phyloP scores from a whole-genome alignment of 2,113 vertebrate genomes.

The Ancistrus triradiatus region DNA sequence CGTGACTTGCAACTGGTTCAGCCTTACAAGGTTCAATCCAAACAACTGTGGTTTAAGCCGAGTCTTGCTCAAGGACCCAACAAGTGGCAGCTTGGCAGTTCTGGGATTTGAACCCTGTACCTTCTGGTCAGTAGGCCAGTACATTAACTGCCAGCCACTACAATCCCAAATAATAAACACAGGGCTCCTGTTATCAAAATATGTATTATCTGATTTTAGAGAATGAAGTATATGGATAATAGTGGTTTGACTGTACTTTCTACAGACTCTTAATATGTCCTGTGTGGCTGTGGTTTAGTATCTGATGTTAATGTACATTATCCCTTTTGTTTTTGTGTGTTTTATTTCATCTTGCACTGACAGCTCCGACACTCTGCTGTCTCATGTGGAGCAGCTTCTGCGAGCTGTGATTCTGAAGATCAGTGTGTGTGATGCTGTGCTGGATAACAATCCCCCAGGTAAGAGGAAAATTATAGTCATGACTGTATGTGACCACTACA shows the following conservation, averaged over 20 bases:
- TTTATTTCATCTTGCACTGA: constrained; percentile 19
- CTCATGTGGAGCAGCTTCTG: constrained; percentile 90
- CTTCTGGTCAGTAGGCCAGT: too few relatives aligned
- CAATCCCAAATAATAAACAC: too few relatives aligned
- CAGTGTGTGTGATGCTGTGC: constrained; percentile 91
- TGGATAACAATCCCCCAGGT: constrained; percentile 98
- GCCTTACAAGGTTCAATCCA: too few relatives aligned
- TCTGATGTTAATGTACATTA: not conserved
- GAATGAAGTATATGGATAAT: too few relatives aligned
- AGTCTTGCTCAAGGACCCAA: too few relatives aligned
- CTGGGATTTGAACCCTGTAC: too few relatives aligned
- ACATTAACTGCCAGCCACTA: too few relatives aligned
- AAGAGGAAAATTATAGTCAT: not conserved
- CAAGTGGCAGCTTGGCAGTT: too few relatives aligned
- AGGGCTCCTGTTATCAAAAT: too few relatives aligned
- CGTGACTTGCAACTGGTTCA: too few relatives aligned
- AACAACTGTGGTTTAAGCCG: too few relatives aligned
- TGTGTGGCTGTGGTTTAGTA: not conserved
- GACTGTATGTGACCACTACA: not conserved
- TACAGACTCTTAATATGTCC: not conserved
- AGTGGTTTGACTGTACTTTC: not conserved
- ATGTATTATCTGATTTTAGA: too few relatives aligned
- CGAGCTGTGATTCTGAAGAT: constrained; percentile 97
- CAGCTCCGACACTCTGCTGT: constrained; percentile 88
- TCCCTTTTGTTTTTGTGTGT: not conserved